phyloP scores from a whole-genome alignment of 1,140 invertebrate genomes.

The Hylyphantes graminicola region DNA sequence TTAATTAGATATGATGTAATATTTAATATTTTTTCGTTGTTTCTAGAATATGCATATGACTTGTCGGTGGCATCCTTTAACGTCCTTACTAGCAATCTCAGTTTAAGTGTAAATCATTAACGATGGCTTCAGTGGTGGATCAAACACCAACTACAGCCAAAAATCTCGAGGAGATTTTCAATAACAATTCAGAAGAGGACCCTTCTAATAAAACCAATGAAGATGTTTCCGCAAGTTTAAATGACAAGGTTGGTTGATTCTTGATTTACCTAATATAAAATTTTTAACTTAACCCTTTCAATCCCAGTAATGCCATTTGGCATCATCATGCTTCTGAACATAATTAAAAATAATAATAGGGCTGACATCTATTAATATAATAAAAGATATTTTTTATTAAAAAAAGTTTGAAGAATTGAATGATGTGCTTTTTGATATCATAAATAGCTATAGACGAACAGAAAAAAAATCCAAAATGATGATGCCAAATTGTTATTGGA shows the following conservation, averaged over 20 bases:
- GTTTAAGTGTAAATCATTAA: neutral
- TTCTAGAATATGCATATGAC: constrained; percentile 24
- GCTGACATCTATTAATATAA: too few relatives aligned
- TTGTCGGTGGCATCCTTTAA: constrained; percentile 13
- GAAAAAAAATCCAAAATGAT: too few relatives aligned
- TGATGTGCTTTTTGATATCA: too few relatives aligned
- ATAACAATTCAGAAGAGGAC: constrained; percentile 3
- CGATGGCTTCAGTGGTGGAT: constrained; percentile 62
- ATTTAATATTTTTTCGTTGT: neutral
- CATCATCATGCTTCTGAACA: too few relatives aligned
- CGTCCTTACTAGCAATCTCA: neutral
- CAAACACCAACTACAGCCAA: constrained; percentile 61
- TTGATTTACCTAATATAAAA: neutral
- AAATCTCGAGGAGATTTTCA: constrained; percentile 61
- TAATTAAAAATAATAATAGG: too few relatives aligned
- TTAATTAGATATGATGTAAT: neutral
- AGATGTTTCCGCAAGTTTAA: constrained; percentile 13
- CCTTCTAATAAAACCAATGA: neutral
- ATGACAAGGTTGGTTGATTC: constrained; percentile 51
- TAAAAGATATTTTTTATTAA: too few relatives aligned
- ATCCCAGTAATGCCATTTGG: neutral
- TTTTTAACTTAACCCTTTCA: neutral
- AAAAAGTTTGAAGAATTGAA: too few relatives aligned
- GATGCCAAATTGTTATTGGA: too few relatives aligned
- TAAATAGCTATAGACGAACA: too few relatives aligned